Evolutionary conservation across 1,140 invertebrate genomes (phyloP).

Genomic region (Arion vulgaris): DNA sequence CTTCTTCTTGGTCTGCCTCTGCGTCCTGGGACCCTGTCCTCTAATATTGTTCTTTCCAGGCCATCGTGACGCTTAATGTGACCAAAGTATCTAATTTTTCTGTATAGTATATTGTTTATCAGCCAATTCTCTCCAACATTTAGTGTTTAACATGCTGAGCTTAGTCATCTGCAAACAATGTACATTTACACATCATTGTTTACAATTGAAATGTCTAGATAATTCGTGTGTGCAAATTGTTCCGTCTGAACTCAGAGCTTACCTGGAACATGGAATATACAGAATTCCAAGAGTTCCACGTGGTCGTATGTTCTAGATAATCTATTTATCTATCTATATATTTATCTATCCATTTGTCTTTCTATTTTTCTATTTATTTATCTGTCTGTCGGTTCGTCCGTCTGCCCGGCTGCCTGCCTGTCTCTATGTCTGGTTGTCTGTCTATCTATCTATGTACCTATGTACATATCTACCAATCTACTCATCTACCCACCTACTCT

Average conservation of each 20-base stretch:
- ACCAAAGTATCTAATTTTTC: too few species aligned
- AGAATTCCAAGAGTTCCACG: not conserved
- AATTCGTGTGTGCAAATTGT: too few species aligned
- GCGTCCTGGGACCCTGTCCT: too few species aligned
- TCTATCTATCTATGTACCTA: not conserved
- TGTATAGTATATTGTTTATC: too few species aligned
- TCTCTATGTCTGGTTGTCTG: not conserved
- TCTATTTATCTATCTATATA: too few species aligned
- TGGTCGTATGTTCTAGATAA: too few species aligned
- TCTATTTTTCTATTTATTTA: not conserved
- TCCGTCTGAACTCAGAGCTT: not conserved
- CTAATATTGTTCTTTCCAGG: too few species aligned
- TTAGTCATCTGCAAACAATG: not conserved
- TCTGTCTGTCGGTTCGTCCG: not conserved
- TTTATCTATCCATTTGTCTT: too few species aligned
- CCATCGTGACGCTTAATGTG: too few species aligned
- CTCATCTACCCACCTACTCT: not conserved
- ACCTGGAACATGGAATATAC: not conserved
- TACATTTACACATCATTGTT: not conserved
- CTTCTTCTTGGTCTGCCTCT: too few species aligned
- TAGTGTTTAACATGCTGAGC: not conserved
- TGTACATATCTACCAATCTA: not conserved
- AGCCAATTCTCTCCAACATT: too few species aligned
- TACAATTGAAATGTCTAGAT: not conserved
- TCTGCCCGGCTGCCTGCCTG: not conserved